Conservation (phyloP, 1,140 invertebrate genomes). For the Cydia pomonella region DNA sequence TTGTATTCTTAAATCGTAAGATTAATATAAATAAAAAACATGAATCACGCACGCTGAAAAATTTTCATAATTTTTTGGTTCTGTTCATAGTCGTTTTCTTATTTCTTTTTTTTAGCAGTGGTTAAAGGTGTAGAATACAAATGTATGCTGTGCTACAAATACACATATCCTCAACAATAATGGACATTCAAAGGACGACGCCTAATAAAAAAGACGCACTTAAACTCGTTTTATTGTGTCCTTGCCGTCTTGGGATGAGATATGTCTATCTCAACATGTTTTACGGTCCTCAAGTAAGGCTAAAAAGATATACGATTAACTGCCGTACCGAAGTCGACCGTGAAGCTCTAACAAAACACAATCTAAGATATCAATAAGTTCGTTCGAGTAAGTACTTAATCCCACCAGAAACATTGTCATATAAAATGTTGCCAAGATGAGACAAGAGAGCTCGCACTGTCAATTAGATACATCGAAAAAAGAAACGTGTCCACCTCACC, state of each 20-base stretch:
- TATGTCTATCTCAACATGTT: neutral
- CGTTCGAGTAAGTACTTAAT: too few species aligned
- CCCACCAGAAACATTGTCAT: too few species aligned
- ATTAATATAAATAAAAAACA: too few species aligned
- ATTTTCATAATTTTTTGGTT: neutral
- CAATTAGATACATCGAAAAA: too few species aligned
- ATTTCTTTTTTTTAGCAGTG: neutral
- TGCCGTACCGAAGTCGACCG: neutral
- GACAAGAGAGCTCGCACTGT: too few species aligned
- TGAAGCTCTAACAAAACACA: neutral
- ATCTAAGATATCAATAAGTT: too few species aligned
- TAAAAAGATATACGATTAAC: neutral
- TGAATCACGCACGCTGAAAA: too few species aligned
- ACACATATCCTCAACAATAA: constrained; percentile 2
- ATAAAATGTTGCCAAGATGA: too few species aligned
- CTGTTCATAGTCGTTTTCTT: neutral
- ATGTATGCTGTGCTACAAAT: neutral
- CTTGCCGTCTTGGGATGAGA: neutral
- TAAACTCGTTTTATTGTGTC: constrained; percentile 1
- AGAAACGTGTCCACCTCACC: too few species aligned
- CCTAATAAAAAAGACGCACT: constrained; percentile 1
- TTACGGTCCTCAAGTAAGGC: neutral
- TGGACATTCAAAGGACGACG: neutral
- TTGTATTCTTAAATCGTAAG: too few species aligned
- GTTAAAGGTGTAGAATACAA: neutral